These are phyloP conservation scores for Calyptomena viridis DNA, from an alignment of 2,113 vertebrate genomes.

Conservation along the genomic window DNA sequence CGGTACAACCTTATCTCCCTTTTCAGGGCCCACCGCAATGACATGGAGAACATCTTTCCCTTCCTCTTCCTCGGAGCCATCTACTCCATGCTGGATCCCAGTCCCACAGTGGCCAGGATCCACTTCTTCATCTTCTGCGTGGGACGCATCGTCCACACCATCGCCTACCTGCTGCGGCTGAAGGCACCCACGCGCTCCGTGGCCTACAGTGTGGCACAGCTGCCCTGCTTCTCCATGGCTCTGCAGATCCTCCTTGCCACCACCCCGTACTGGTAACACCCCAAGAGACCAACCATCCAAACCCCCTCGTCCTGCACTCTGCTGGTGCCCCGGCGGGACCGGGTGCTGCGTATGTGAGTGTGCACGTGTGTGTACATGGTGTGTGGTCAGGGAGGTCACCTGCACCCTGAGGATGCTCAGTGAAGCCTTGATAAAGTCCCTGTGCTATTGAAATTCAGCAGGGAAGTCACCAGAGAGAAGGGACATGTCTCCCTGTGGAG, in stretches of 20 bases:
- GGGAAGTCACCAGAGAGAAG: not conserved
- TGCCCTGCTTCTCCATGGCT: conserved; percentile 92
- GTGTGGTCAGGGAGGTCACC: not conserved
- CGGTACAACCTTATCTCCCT: not conserved
- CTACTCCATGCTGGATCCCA: conserved; percentile 86
- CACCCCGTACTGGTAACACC: conserved; percentile 65
- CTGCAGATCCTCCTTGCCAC: conserved; percentile 84
- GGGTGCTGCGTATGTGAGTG: not conserved
- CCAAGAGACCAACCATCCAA: fast-evolving
- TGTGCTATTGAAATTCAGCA: not conserved
- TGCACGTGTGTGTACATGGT: fast-evolving
- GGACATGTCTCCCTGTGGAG: not conserved
- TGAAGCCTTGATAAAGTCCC: not conserved
- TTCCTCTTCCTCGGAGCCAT: conserved; percentile 93
- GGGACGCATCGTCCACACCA: conserved; percentile 81
- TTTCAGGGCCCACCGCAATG: conserved; percentile 87
- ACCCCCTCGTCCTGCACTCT: not conserved
- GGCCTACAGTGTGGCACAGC: conserved; percentile 85
- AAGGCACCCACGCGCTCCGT: conserved; percentile 84
- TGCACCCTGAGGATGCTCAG: not conserved
- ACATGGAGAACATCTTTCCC: conserved; percentile 94
- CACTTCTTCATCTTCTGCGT: conserved; percentile 88
- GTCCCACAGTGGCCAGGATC: conserved; percentile 74
- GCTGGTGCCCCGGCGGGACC: not conserved
- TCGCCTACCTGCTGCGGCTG: conserved; percentile 84